phyloP scores from a whole-genome alignment of 2,797 vertebrate species.

The Cryptoprocta ferox region DNA sequence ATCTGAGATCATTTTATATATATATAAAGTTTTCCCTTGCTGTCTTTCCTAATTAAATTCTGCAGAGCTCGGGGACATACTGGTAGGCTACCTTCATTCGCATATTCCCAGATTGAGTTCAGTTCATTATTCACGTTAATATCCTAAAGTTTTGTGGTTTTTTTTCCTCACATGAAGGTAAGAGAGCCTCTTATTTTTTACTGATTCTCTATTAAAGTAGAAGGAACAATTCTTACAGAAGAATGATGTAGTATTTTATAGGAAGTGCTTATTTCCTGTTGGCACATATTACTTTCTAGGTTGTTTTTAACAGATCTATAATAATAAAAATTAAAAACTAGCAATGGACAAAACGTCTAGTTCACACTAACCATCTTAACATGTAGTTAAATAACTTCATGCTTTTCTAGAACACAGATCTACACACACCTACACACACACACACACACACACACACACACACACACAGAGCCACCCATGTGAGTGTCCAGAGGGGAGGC shows the following conservation, averaged over 20 bases:
- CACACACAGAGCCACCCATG: neutral
- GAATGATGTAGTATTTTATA: neutral
- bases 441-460: neutral
- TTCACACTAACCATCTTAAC: neutral
- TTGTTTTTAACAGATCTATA: neutral
- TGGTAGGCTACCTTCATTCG: neutral
- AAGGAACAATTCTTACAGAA: neutral
- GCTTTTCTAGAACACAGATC: neutral
- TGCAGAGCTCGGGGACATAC: neutral
- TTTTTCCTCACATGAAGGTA: neutral
- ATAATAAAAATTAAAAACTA: conserved; percentile 31
- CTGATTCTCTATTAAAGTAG: neutral
- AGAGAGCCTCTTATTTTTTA: neutral
- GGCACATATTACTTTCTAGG: neutral
- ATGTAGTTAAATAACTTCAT: neutral
- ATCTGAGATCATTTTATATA: neutral
- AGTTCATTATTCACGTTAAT: neutral
- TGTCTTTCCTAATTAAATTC: conserved; percentile 35
- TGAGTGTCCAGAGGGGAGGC: neutral
- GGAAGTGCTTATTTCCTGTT: neutral
- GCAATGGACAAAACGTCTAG: neutral
- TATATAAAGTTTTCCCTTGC: neutral
- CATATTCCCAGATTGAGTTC: neutral
- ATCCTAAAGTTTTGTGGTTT: neutral
- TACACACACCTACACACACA: rapidly evolving